Conservation (phyloP, 2,888 invertebrate species). For the Baccha elongata region DNA sequence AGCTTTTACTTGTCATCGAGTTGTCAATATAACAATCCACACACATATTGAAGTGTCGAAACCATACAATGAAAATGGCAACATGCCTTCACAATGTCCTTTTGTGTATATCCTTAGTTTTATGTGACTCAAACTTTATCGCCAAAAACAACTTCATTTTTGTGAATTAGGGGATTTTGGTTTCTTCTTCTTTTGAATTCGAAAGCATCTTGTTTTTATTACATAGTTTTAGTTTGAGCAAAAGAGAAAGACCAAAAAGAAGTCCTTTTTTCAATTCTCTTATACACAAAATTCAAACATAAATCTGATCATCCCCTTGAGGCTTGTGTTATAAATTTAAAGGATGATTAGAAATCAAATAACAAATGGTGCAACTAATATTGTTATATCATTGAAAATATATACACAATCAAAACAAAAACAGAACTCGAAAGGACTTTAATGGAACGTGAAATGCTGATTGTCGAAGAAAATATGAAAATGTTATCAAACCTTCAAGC, state of each 20-base stretch:
- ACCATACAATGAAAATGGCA: conserved; percentile 22
- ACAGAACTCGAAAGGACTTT: conserved; percentile 33
- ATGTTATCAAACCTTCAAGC: not conserved
- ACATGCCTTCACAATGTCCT: conserved; percentile 49
- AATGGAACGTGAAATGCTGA: conserved; percentile 48
- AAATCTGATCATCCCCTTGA: conserved; percentile 16
- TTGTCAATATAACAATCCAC: conserved; percentile 46
- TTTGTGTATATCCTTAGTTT: conserved; percentile 39
- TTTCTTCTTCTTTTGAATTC: conserved; percentile 33
- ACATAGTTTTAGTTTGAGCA: not conserved
- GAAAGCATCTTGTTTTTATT: conserved; percentile 65
- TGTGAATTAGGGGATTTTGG: conserved; percentile 20
- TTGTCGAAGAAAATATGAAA: conserved; percentile 15
- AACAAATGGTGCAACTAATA: conserved; percentile 44
- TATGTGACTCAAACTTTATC: conserved; percentile 53
- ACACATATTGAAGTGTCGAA: conserved; percentile 33
- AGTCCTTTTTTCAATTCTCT: not conserved
- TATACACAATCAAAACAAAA: not conserved
- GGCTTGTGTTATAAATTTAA: conserved; percentile 52
- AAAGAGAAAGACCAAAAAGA: not conserved
- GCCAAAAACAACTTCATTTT: conserved; percentile 53
- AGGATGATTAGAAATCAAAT: conserved; percentile 65
- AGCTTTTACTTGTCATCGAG: conserved; percentile 47
- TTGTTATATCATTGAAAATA: conserved; percentile 1
- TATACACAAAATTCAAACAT: not conserved